Evolutionary conservation across 2,888 invertebrate genomes (phyloP).

Genomic region (Watsonalla cultraria): DNA sequence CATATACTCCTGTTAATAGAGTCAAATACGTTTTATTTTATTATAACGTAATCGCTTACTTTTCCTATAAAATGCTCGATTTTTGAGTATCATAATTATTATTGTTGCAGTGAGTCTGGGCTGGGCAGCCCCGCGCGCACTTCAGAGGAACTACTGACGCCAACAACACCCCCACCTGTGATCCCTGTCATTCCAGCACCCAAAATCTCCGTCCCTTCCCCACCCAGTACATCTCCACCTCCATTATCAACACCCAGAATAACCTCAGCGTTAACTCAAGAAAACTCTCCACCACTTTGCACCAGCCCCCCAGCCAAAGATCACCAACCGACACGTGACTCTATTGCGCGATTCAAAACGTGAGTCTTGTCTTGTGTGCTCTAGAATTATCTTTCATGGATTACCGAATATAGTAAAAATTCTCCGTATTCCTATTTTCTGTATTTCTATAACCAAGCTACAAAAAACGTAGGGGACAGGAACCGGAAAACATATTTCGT

Average conservation of each 20-base stretch:
- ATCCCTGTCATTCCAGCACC: conserved; percentile 18
- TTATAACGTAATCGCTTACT: no score
- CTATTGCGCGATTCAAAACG: conserved; percentile 71
- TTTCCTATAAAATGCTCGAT: neutral
- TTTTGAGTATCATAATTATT: neutral
- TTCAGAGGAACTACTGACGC: conserved; percentile 62
- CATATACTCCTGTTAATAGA: no score
- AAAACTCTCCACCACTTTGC: conserved; percentile 65
- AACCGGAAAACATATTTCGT: neutral
- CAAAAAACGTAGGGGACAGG: neutral
- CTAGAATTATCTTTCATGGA: conserved; percentile 5
- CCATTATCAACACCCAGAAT: conserved; percentile 32
- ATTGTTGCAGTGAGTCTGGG: conserved; percentile 59
- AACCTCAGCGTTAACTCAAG: conserved; percentile 26
- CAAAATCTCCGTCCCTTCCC: conserved; percentile 22
- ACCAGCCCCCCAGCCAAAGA: conserved; percentile 62
- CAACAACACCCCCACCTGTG: conserved; percentile 56
- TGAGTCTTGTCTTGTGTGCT: conserved; percentile 38
- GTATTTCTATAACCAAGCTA: neutral
- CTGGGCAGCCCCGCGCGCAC: conserved; percentile 64
- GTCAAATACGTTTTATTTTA: no score
- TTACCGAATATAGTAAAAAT: neutral
- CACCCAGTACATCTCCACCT: conserved; percentile 28
- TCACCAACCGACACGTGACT: conserved; percentile 56
- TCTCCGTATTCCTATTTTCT: no score